A percentile compares a stretch with the other conserved stretches of the same genome.
These are phyloP conservation scores for Pseudolaguvia tuberculata DNA, from an alignment of 2,113 vertebrate genomes.

Conservation along the genomic window DNA sequence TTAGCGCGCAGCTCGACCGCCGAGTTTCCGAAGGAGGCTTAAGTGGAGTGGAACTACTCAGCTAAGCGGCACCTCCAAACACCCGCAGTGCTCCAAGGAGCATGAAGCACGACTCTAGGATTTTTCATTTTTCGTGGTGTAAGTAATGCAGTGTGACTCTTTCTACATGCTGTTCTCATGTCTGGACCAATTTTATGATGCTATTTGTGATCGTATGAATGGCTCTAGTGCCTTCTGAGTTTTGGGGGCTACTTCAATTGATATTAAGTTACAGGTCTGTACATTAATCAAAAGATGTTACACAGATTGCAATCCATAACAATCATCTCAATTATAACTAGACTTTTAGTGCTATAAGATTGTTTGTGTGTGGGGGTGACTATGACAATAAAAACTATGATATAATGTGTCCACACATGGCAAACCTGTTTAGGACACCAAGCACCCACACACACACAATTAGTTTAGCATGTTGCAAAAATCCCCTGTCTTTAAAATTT, in stretches of 20 bases:
- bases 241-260: neutral
- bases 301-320: neutral
- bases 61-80: slow-evolving; percentile 39
- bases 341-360: slow-evolving; percentile 6
- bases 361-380: slow-evolving; percentile 26
- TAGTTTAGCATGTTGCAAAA: neutral
- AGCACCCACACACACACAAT: neutral
- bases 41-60: slow-evolving; percentile 42
- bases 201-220: neutral
- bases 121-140: slow-evolving; percentile 9
- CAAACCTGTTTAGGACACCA: neutral
- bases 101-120: neutral
- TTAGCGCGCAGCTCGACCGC: slow-evolving; percentile 32
- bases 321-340: slow-evolving; percentile 10
- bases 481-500: neutral
- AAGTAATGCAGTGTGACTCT: slow-evolving; percentile 26
- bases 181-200: slow-evolving; percentile 19
- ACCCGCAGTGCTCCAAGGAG: slow-evolving; percentile 14
- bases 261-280: neutral
- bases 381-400: neutral
- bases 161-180: neutral
- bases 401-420: neutral
- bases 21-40: slow-evolving; percentile 36
- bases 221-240: neutral
- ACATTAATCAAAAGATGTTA: slow-evolving; percentile 1